phyloP scores from a whole-genome alignment of 2,888 invertebrate species.

The Troilus luridus region DNA sequence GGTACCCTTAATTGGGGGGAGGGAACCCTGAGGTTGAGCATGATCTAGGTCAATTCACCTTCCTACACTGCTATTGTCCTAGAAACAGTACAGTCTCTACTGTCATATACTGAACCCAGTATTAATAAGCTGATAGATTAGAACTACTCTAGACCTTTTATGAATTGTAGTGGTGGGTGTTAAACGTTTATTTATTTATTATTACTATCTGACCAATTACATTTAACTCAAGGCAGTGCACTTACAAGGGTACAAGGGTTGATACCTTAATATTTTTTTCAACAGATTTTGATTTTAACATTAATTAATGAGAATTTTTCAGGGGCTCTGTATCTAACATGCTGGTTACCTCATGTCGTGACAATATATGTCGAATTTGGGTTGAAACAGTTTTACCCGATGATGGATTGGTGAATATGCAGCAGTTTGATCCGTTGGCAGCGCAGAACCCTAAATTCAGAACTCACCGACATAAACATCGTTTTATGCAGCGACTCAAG shows the following conservation, averaged over 20 bases:
- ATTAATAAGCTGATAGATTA: too few species aligned
- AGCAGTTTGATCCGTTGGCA: slow-evolving; percentile 74
- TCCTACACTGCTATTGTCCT: too few species aligned
- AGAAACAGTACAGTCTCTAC: too few species aligned
- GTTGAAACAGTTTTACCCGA: slow-evolving; percentile 97
- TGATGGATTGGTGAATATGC: slow-evolving; percentile 86
- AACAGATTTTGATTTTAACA: slow-evolving; percentile 56
- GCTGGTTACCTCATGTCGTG: slow-evolving; percentile 96
- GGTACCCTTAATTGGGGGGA: too few species aligned
- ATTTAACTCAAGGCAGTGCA: background rate
- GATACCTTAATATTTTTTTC: slow-evolving; percentile 2
- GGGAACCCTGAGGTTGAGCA: too few species aligned
- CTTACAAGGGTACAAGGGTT: background rate
- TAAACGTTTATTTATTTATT: too few species aligned
- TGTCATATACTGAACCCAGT: too few species aligned
- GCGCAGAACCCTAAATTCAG: slow-evolving; percentile 76
- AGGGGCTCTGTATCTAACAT: slow-evolving; percentile 98
- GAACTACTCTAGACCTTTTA: too few species aligned
- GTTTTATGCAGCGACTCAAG: slow-evolving; percentile 95
- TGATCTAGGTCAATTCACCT: too few species aligned
- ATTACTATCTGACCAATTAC: background rate
- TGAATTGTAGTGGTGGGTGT: too few species aligned
- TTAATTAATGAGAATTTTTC: slow-evolving; percentile 62
- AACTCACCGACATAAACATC: slow-evolving; percentile 94
- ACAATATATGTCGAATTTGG: slow-evolving; percentile 99